Evolutionary conservation across 2,113 vertebrate genomes (phyloP), one percentile per base, ranked within the genome.

Genomic region (Nasalis larvatus): DNA sequence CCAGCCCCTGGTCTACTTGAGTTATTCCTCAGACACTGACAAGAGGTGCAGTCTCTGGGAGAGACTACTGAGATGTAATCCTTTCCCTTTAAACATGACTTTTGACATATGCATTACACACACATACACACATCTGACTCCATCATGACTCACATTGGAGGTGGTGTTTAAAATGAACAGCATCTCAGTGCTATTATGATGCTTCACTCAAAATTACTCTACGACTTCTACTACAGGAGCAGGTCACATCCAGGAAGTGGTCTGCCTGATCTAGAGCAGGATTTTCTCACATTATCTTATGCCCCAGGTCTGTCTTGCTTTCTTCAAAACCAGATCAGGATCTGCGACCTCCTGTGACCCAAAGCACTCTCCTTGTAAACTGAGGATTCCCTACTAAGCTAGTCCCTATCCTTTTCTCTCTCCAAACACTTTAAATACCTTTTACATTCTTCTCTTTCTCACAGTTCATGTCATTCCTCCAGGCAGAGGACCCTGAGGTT

Each of bases 161-260:
- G 40, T 77, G 12, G 32, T 49, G 27, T 37, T 6, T 52, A 80
- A n/a, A 78, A 78, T 9, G 30, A 49, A 78, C 5, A 80, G 47
- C 77, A 56, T 37, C 30, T 58, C 20, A 58, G 49, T 30, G 23
- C 25, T 6, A 6, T 1, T 4, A 8, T 0, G 4, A 27, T 9
- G n/a, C 32, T 47, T 91, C 91, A 40, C 54, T 37, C 47, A 8
- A 35, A 95, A 71, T n/a, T 23, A 49, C 12, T 60, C 58, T 35
- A 8, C 0, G 0, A 56, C 60, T 69, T 47, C 76, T 35, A 18
- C 30, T 2, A 2, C 25, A 42, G 49, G 6, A 47, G 25, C 37
- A 40, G 42, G n/a, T 74, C 49, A 63, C 10, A 12, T 16, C 81
- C 25, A 12, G 66, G 47, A 80, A 91, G 30, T 3, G 8, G 69